A percentile compares a stretch with the other conserved stretches of the same genome.
phyloP scores from a whole-genome alignment of 2,113 vertebrate genomes.

The Crotalus horridus region DNA sequence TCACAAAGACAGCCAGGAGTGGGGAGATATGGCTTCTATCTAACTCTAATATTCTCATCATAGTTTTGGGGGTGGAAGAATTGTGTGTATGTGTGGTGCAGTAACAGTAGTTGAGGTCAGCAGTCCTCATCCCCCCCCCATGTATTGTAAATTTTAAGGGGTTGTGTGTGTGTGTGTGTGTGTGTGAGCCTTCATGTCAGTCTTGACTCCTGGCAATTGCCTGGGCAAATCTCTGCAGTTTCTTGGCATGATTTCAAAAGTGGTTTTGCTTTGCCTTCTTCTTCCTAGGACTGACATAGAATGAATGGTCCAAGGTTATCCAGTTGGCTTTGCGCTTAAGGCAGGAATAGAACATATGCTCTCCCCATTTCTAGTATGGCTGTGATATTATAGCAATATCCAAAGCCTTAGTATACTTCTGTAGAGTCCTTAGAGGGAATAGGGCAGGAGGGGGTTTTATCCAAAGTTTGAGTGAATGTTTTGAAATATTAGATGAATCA shows the following conservation, averaged over 20 bases:
- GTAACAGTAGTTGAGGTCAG: no score
- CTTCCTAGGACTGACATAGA: background rate
- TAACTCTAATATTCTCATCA: background rate
- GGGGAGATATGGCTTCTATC: background rate
- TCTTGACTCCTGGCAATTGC: background rate
- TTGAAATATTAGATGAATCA: background rate
- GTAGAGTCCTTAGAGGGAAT: background rate
- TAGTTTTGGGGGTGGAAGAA: background rate
- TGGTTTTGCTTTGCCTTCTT: background rate
- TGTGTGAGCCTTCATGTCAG: background rate
- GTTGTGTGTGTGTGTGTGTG: no score
- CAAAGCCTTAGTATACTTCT: background rate
- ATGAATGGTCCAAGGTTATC: background rate
- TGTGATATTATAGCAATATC: background rate
- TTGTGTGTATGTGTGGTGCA: background rate
- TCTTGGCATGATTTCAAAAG: background rate
- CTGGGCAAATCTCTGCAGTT: background rate
- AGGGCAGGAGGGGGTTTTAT: background rate
- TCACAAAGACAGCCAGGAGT: background rate
- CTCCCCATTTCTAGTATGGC: background rate
- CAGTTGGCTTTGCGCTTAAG: background rate
- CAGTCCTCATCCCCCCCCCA: background rate
- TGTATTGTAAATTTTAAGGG: background rate
- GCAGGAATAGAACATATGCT: background rate
- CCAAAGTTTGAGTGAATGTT: background rate